A percentile compares a stretch with the other conserved stretches of the same genome.
phyloP scores from a whole-genome alignment of 2,888 invertebrate species.

The Drosophila tripunctata region DNA sequence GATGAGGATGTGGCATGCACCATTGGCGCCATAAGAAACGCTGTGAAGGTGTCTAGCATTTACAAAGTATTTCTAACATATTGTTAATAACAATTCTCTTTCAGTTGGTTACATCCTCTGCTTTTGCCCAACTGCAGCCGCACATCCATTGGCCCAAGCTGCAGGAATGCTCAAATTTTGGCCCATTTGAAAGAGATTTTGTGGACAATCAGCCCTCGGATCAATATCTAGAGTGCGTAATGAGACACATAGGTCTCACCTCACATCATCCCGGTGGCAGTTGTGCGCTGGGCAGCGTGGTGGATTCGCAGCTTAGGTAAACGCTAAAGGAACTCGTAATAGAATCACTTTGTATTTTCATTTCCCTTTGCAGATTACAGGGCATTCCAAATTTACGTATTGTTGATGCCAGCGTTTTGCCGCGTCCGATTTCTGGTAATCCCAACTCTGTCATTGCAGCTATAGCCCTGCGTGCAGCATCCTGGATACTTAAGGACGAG shows the following conservation, averaged over 20 bases:
- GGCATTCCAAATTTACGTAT: slow-evolving; percentile 88
- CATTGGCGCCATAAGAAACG: slow-evolving; percentile 87
- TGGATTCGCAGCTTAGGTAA: slow-evolving; percentile 88
- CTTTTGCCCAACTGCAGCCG: slow-evolving; percentile 87
- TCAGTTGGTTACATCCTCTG: slow-evolving; percentile 84
- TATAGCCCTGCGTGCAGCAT: slow-evolving; percentile 88
- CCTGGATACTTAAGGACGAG: slow-evolving; percentile 86
- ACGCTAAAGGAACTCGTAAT: not conserved
- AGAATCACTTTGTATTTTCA: too few relatives aligned
- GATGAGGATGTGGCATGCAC: slow-evolving; percentile 88
- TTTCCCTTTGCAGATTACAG: slow-evolving; percentile 86
- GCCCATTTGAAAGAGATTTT: slow-evolving; percentile 85
- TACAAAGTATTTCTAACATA: not conserved
- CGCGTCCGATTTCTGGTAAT: slow-evolving; percentile 90
- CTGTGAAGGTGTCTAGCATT: slow-evolving; percentile 81
- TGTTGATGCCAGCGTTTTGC: slow-evolving; percentile 92
- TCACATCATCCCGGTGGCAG: slow-evolving; percentile 93
- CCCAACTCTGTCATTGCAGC: slow-evolving; percentile 89
- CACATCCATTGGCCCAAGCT: slow-evolving; percentile 88
- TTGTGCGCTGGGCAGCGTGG: slow-evolving; percentile 90
- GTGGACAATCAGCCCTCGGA: slow-evolving; percentile 83
- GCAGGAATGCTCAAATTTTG: slow-evolving; percentile 85
- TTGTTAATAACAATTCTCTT: not conserved
- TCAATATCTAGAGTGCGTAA: slow-evolving; percentile 87
- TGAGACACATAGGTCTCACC: slow-evolving; percentile 87